Conservation (phyloP, 2,797 vertebrate species). For the Euphonia xanthogaster region DNA sequence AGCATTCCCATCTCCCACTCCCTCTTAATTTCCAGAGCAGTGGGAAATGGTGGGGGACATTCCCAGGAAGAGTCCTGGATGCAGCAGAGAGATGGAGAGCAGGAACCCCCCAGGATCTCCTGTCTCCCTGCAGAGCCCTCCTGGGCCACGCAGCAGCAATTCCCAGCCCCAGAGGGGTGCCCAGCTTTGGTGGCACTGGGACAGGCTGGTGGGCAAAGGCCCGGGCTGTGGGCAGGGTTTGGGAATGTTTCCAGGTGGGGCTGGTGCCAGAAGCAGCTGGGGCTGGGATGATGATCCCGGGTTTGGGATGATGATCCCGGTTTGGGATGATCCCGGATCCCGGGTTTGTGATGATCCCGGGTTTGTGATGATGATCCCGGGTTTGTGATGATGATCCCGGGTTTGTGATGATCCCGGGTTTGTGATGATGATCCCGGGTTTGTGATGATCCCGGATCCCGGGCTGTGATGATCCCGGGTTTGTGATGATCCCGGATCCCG, state of each 20-base stretch:
- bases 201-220: background rate
- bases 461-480: no score
- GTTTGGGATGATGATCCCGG: no score
- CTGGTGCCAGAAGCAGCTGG: background rate
- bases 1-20: fast-evolving
- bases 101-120: background rate
- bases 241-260: background rate
- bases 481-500: no score
- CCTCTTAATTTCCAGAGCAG: fast-evolving
- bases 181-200: fast-evolving
- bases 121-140: fast-evolving
- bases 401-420: no score
- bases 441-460: background rate
- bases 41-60: background rate
- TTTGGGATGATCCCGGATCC: no score
- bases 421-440: no score
- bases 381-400: no score
- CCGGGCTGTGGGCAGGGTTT: fast-evolving
- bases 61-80: background rate
- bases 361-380: no score
- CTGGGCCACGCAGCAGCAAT: fast-evolving
- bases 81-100: fast-evolving
- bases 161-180: fast-evolving
- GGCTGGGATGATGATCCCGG: no score
- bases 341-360: no score